Evolutionary conservation across 2,113 vertebrate genomes (phyloP).

Genomic region (Noctilio leporinus): DNA sequence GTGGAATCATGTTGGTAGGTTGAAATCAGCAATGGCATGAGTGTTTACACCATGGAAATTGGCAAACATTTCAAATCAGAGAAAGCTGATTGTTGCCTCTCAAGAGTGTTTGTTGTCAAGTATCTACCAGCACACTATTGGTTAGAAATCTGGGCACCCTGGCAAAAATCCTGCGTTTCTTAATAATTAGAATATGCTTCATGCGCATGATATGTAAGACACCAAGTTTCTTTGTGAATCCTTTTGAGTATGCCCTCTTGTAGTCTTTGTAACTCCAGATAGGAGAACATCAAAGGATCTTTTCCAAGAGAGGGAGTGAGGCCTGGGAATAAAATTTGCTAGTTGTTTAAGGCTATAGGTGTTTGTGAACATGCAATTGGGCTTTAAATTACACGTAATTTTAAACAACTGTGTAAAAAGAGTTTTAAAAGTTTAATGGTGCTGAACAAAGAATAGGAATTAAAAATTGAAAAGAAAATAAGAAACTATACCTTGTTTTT

Average conservation of each 20-base stretch:
- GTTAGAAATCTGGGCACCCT: background rate
- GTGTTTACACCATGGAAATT: background rate
- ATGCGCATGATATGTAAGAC: background rate
- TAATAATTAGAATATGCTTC: background rate
- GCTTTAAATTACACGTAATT: conserved; percentile 74
- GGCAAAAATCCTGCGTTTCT: background rate
- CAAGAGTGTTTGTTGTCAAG: background rate
- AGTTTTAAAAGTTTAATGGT: conserved; percentile 80
- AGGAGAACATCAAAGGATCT: conserved; percentile 29
- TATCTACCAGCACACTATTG: background rate
- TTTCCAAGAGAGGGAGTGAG: background rate
- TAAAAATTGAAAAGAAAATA: conserved; percentile 80
- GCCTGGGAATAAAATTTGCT: conserved; percentile 52
- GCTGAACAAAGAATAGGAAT: conserved; percentile 77
- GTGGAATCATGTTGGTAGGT: background rate
- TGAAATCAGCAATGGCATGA: background rate
- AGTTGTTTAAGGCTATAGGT: conserved; percentile 63
- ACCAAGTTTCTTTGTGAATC: background rate
- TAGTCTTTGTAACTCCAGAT: background rate
- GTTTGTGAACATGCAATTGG: conserved; percentile 62
- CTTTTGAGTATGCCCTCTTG: background rate
- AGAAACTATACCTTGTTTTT: conserved; percentile 80
- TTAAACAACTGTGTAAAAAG: conserved; percentile 74
- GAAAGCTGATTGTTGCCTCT: background rate
- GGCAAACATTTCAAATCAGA: background rate